Evolutionary conservation across 2,113 vertebrate genomes (phyloP), one percentile per base, ranked within the genome.

Genomic region (Corvus moneduloides): DNA sequence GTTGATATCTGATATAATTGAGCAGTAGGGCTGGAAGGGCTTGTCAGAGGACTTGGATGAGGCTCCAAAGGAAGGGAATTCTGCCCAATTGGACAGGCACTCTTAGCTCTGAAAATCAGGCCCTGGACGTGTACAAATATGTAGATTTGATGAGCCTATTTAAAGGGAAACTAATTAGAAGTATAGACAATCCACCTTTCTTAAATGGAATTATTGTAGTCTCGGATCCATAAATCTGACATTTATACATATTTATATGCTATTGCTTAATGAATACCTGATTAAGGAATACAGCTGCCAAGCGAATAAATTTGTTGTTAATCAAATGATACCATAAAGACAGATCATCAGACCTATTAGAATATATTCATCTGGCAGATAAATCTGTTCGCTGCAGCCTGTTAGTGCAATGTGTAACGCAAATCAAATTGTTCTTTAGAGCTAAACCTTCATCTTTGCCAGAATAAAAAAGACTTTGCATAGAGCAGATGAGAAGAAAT

Each of bases 231-330:
- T 96, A 97, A 96, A 97, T 95, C 96, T 96, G 96, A 92, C 96
- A 89, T 96, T 98, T 98, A 97, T 97, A 94, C 89, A 85, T 97
- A 98, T 97, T 98, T 97, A 98, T 97, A 90, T 37, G 85, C 94
- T 96, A 88, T 93, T 97, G 95, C 95, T 94, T 96, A 95, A 94
- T 97, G 97, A 98, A 97, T 96, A 96, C 90, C 96, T 98, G 97
- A 98, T 98, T 97, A 97, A 97, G 93, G 96, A 96, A 96, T 96
- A 95, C 97, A 97, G 97, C 97, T 98, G 97, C 96, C 96, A 97
- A 97, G 96, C 56, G 97, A 97, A 98, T 97, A 94, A 94, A 97
- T 97, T 97, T 97, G 95, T 97, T 82, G 96, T 97, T 98, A 97
- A 97, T 97, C 96, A 97, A 98, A 97, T 93, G 93, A 94, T 73